A percentile compares a stretch with the other conserved stretches of the same genome.
phyloP scores from a whole-genome alignment of 2,888 invertebrate species.

The Brachycybe producta region DNA sequence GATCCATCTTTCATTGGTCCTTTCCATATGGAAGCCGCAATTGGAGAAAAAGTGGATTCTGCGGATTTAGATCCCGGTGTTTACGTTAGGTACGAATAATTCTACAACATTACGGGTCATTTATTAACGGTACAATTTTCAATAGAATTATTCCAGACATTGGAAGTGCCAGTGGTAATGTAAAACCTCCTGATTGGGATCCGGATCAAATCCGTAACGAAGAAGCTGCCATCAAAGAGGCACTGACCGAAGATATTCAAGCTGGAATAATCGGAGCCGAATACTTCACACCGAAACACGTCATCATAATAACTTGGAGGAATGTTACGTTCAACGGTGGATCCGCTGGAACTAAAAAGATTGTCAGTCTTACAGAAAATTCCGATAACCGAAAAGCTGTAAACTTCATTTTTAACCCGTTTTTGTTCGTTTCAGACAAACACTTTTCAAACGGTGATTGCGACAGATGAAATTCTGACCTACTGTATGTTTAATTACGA shows the following conservation, averaged over 20 bases:
- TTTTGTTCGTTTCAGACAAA: constrained; percentile 53
- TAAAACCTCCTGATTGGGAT: background rate
- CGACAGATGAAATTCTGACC: constrained; percentile 84
- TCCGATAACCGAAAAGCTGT: background rate
- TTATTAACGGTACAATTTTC: no score
- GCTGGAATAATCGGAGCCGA: constrained; percentile 79
- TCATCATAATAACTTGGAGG: constrained; percentile 85
- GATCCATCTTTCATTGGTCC: constrained; percentile 91
- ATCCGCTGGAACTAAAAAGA: constrained; percentile 3
- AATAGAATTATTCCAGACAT: constrained; percentile 13
- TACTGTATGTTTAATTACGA: constrained; percentile 93
- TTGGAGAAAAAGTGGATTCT: constrained; percentile 51
- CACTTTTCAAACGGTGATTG: constrained; percentile 86
- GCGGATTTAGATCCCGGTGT: constrained; percentile 61
- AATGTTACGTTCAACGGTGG: constrained; percentile 88
- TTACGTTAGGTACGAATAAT: constrained; percentile 38
- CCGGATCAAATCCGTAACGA: constrained; percentile 9
- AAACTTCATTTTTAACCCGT: constrained; percentile 5
- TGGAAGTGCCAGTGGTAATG: background rate
- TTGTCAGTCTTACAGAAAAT: constrained; percentile 18
- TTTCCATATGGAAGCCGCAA: constrained; percentile 76
- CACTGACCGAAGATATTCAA: constrained; percentile 75
- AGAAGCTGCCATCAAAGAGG: constrained; percentile 48
- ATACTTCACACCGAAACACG: constrained; percentile 80
- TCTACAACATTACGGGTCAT: no score